Evolutionary conservation across 2,113 vertebrate species (phyloP), one percentile per base, ranked within the genome.

Genomic region (Psophia crepitans): DNA sequence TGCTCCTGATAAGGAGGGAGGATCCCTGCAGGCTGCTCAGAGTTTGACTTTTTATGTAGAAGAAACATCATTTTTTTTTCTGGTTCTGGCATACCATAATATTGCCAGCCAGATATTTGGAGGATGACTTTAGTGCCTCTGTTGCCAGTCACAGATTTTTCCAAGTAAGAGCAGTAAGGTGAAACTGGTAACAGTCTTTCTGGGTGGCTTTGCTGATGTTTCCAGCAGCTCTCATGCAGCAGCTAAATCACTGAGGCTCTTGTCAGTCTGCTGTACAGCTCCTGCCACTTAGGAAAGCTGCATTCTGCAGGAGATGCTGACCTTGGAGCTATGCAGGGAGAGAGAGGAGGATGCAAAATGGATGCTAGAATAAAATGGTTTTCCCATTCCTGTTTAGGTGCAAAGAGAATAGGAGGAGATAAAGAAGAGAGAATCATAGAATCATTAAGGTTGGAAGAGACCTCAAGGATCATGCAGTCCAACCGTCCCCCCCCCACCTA

Each of bases 51-150:
- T 77, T 84, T 89, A 6, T n/a, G 23, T 70, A 41, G 65, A 90
- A 48, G 24, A 86, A 83, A 28, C 11, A 21, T 10, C 0, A 7
- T 56, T 92, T 83, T 77, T 77, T n/a, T 73, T 58, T 68, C n/a
- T 41, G 20, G 9, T 80, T 85, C n/a, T 81, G 33, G 35, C 0
- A 0, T 12, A 74, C 27, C 24, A 23, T 30, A 24, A 37, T 30
- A n/a, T 51, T 70, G 30, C 56, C 43, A 54, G 27, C 16, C 64
- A 77, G 57, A 13, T 82, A 49, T 60, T 74, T 49, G n/a, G 15
- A 83, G 82, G 37, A 77, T 84, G 19, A 26, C 76, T 91, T 78
- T 43, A 48, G 37, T 77, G 61, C 14, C 26, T 70, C 24, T 77
- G 1, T 43, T 74, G 46, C 32, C 70, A 20, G 35, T 80, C 37